Evolutionary conservation across 2,113 vertebrate species (phyloP).

Genomic region (Rhynchopsitta pachyrhyncha): DNA sequence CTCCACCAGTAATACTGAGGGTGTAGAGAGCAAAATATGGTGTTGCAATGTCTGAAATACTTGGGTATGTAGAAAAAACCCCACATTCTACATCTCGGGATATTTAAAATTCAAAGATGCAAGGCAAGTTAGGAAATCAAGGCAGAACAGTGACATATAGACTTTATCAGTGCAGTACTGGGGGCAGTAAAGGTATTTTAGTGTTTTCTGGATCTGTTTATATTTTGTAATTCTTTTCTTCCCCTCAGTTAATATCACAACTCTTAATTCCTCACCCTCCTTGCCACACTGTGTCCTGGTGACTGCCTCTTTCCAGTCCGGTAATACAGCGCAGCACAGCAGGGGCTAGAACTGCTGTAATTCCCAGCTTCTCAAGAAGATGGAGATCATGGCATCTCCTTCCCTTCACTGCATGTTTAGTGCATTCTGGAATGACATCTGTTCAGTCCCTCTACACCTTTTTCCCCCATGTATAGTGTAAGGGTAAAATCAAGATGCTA

Average conservation of each 20-base stretch:
- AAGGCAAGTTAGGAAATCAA: background rate
- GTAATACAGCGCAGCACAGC: background rate
- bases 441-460: background rate
- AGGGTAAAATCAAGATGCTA: background rate
- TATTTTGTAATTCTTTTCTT: background rate
- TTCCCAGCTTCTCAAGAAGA: background rate
- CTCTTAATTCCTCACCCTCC: background rate
- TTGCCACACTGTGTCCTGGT: background rate
- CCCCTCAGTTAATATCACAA: background rate
- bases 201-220: background rate
- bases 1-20: background rate
- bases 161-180: background rate
- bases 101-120: background rate
- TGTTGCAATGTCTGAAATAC: background rate
- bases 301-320: background rate
- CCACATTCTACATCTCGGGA: background rate
- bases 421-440: background rate
- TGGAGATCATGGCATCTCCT: background rate
- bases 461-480: background rate
- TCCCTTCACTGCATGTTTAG: background rate
- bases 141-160: background rate
- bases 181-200: background rate
- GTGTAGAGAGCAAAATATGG: background rate
- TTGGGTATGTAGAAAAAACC: fast-evolving
- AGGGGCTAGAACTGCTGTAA: background rate